phyloP scores from a whole-genome alignment of 2,113 vertebrate genomes.

The Hypanus sabinus region DNA sequence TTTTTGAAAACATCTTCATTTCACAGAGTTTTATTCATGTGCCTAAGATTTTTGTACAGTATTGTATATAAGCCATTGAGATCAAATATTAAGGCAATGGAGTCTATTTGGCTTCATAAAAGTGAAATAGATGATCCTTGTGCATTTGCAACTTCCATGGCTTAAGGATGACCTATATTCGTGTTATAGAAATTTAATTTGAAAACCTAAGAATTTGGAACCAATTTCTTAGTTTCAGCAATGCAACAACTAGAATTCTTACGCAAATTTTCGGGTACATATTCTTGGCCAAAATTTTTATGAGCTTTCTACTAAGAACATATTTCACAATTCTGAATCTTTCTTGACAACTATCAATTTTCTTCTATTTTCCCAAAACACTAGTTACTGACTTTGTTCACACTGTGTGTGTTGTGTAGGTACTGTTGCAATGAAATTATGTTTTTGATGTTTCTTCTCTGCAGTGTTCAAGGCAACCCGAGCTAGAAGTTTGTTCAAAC shows the following conservation, averaged over 20 bases:
- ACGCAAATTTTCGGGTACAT: not conserved
- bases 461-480: not conserved
- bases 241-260: not conserved
- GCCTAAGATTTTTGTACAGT: no score
- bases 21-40: no score
- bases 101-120: not conserved
- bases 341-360: not conserved
- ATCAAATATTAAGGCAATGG: not conserved
- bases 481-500: no score
- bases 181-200: not conserved
- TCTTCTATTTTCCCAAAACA: not conserved
- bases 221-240: no score
- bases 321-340: not conserved
- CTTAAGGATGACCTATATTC: not conserved
- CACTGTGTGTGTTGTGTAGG: not conserved
- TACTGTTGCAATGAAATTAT: not conserved
- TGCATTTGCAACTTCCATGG: not conserved
- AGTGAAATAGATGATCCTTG: not conserved
- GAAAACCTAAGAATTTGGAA: not conserved
- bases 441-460: not conserved
- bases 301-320: not conserved
- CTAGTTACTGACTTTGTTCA: not conserved
- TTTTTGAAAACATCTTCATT: no score
- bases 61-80: not conserved
- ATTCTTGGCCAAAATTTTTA: not conserved